phyloP scores from a whole-genome alignment of 2,888 invertebrate species.

The Eurois occulta region DNA sequence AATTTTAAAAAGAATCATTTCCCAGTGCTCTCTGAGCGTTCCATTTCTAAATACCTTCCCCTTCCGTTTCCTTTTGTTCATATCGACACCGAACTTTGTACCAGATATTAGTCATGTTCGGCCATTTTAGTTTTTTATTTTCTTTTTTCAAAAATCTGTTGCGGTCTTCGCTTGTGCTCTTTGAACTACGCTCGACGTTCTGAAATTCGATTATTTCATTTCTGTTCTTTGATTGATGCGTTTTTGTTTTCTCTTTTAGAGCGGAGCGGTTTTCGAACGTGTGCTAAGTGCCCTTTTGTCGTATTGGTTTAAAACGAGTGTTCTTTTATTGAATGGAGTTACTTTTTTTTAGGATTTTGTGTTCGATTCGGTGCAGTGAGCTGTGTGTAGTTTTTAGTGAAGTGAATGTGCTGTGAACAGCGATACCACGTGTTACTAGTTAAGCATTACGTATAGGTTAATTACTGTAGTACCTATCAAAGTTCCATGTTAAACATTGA shows the following conservation, averaged over 20 bases:
- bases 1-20: constrained; percentile 66
- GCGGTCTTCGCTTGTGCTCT: constrained; percentile 87
- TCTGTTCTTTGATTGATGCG: constrained; percentile 89
- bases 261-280: constrained; percentile 79
- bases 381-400: constrained; percentile 41
- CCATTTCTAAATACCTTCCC: constrained; percentile 83
- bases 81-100: constrained; percentile 87
- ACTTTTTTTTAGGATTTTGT: constrained; percentile 45
- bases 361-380: constrained; percentile 44
- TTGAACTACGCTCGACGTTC: constrained; percentile 87
- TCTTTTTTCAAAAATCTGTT: constrained; percentile 82
- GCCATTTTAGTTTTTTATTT: constrained; percentile 69
- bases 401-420: constrained; percentile 2
- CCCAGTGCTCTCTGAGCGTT: constrained; percentile 57
- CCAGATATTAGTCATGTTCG: constrained; percentile 87
- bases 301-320: constrained; percentile 70
- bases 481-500: constrained; percentile 22
- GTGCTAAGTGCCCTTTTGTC: constrained; percentile 82
- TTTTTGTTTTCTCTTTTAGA: constrained; percentile 82
- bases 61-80: constrained; percentile 82
- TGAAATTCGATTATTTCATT: constrained; percentile 88
- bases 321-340: constrained; percentile 66
- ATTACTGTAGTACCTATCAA: neutral
- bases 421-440: neutral
- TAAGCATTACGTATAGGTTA: too few species aligned